These are phyloP conservation scores for Polia nebulosa DNA, from an alignment of 2,888 invertebrate genomes.

Conservation along the genomic window DNA sequence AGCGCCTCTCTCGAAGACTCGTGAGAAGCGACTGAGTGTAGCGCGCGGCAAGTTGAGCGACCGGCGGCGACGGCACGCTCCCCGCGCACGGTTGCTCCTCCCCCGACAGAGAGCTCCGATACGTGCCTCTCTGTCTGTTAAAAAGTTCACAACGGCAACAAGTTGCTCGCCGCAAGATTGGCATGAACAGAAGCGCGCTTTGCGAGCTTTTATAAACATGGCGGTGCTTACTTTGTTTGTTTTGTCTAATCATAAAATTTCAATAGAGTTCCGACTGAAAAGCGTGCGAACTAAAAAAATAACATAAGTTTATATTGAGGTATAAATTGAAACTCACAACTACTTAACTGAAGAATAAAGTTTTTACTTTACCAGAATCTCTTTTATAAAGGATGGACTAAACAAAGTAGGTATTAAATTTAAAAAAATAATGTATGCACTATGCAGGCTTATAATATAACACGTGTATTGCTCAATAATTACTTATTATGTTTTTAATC, in stretches of 20 bases:
- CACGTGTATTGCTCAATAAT: constrained; percentile 27
- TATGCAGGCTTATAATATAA: neutral
- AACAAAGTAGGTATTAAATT: neutral
- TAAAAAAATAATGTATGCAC: neutral
- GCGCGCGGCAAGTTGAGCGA: constrained; percentile 85
- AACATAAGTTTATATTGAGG: constrained; percentile 17
- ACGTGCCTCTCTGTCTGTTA: constrained; percentile 78
- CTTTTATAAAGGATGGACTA: neutral
- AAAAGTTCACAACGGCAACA: constrained; percentile 90
- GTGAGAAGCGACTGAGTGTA: constrained; percentile 84
- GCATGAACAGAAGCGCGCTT: constrained; percentile 90
- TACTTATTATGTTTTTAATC: constrained; percentile 13
- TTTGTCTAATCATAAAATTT: constrained; percentile 88
- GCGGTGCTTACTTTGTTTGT: constrained; percentile 89
- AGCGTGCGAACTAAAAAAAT: constrained; percentile 73
- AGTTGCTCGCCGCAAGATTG: constrained; percentile 90
- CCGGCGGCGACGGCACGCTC: constrained; percentile 83
- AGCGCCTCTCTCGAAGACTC: constrained; percentile 77
- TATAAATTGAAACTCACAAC: constrained; percentile 16
- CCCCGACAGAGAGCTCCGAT: constrained; percentile 85
- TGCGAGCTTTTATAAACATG: constrained; percentile 91
- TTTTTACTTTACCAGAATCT: neutral
- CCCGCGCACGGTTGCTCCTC: constrained; percentile 88
- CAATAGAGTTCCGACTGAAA: constrained; percentile 80
- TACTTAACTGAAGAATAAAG: constrained; percentile 1